A percentile compares a stretch with the other conserved stretches of the same genome.
phyloP scores from a whole-genome alignment of 2,113 vertebrate species.

The Corvus moneduloides region DNA sequence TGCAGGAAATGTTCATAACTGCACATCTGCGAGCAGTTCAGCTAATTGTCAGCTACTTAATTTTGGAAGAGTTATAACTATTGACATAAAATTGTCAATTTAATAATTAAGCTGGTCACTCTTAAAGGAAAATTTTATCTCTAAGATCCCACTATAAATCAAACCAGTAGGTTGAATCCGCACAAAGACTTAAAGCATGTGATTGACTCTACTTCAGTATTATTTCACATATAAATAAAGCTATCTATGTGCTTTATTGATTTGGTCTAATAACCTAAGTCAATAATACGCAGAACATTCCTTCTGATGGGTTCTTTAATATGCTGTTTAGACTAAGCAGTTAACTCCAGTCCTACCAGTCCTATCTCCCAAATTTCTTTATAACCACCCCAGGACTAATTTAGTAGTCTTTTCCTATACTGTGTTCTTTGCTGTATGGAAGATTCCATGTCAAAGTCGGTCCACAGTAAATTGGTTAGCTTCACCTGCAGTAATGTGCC shows the following conservation, averaged over 20 bases:
- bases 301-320: neutral
- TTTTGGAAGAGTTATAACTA: neutral
- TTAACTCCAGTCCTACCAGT: neutral
- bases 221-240: neutral
- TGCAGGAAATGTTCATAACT: neutral
- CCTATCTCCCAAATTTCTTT: neutral
- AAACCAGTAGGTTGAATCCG: neutral
- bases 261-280: neutral
- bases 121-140: neutral
- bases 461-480: neutral
- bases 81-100: slow-evolving; percentile 6
- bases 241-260: neutral
- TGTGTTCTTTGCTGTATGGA: neutral
- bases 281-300: neutral
- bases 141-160: neutral
- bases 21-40: neutral
- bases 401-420: neutral
- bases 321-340: neutral
- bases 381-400: neutral
- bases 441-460: neutral
- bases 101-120: neutral
- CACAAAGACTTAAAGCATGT: neutral
- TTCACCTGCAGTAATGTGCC: neutral
- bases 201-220: neutral
- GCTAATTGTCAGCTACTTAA: neutral